Conservation (phyloP, 2,113 vertebrate genomes). For the Shinisaurus crocodilurus region DNA sequence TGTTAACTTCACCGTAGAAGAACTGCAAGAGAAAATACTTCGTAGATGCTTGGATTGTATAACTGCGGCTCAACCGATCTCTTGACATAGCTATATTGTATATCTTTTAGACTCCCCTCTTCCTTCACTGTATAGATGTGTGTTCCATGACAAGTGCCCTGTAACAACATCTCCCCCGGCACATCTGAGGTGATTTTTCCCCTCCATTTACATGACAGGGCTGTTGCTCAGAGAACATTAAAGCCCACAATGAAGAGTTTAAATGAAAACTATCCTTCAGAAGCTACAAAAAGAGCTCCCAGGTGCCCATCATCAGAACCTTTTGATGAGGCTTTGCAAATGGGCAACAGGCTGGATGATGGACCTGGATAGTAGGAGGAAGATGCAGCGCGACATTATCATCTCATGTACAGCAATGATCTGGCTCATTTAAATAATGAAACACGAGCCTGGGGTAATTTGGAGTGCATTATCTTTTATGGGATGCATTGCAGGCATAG, state of each 20-base stretch:
- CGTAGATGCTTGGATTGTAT: conserved; percentile 10
- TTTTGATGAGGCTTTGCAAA: conserved; percentile 60
- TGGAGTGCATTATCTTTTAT: conserved; percentile 44
- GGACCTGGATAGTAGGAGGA: conserved; percentile 30
- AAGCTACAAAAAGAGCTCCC: conserved; percentile 45
- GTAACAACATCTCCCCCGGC: conserved; percentile 4
- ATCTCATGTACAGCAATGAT: conserved; percentile 34
- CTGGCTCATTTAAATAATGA: conserved; percentile 55
- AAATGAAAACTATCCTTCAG: conserved; percentile 56
- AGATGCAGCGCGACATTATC: conserved; percentile 28
- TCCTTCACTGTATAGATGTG: conserved; percentile 9
- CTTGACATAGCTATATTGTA: conserved; percentile 12
- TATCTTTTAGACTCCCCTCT: conserved; percentile 1
- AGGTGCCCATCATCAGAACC: not conserved
- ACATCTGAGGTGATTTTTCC: conserved; percentile 49
- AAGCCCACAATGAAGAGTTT: conserved; percentile 30
- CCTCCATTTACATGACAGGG: conserved; percentile 48
- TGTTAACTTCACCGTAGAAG: not conserved
- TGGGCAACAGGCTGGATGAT: not conserved
- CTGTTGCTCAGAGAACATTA: conserved; percentile 46
- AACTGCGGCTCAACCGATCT: conserved; percentile 23
- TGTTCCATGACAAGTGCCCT: not conserved
- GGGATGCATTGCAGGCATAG: conserved; percentile 7
- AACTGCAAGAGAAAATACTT: not conserved
- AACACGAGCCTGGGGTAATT: conserved; percentile 44